Percentiles rank a stretch among this genome's conserved stretches.
These are phyloP conservation scores for Lepidocolaptes lacrymiger DNA, from an alignment of 2,797 vertebrate species.

Conservation along the genomic window DNA sequence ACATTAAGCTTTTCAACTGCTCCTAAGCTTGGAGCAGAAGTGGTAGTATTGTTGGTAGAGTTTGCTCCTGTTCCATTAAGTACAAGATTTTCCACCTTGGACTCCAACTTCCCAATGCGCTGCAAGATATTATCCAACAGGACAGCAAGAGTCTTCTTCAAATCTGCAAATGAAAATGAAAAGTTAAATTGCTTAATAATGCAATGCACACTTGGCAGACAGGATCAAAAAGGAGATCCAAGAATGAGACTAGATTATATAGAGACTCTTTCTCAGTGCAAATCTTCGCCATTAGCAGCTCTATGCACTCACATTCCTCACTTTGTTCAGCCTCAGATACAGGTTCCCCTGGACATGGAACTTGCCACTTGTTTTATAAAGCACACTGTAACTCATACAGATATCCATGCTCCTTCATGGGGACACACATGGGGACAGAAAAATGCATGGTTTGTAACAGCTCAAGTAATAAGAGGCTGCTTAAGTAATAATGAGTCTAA, in stretches of 20 bases:
- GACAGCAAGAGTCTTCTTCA: constrained; percentile 98
- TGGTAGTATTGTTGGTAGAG: constrained; percentile 87
- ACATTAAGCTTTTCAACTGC: constrained; percentile 93
- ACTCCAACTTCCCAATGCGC: constrained; percentile 93
- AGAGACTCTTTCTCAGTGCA: neutral
- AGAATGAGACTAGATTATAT: neutral
- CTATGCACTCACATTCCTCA: neutral
- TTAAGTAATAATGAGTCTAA: neutral
- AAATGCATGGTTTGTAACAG: neutral
- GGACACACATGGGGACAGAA: neutral
- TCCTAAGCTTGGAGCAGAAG: constrained; percentile 81
- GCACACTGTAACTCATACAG: neutral
- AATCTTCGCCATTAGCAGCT: neutral
- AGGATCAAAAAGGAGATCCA: neutral
- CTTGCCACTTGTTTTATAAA: neutral
- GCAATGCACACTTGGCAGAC: neutral
- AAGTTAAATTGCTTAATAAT: constrained; percentile 4
- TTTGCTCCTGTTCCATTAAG: constrained; percentile 91
- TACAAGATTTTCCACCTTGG: constrained; percentile 94
- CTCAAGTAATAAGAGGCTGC: neutral
- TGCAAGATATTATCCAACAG: constrained; percentile 97
- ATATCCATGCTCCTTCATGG: neutral
- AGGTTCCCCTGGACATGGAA: neutral
- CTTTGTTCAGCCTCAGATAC: neutral
- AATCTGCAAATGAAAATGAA: constrained; percentile 77